phyloP scores from a whole-genome alignment of 2,113 vertebrate species.

The Eptesicus fuscus region DNA sequence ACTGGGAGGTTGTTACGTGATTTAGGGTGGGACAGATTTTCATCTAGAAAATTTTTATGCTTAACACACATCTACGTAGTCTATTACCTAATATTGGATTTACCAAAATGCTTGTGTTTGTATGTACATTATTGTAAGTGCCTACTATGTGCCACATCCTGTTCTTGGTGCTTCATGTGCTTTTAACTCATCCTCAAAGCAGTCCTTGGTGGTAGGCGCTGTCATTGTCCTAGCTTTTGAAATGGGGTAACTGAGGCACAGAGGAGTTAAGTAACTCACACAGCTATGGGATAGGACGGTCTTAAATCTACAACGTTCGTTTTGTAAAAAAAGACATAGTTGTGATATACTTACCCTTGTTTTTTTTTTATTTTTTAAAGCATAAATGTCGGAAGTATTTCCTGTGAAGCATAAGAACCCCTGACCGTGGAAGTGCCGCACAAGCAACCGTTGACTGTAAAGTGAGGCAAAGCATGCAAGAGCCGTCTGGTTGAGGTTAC shows the following conservation, averaged over 20 bases:
- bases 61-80: not conserved
- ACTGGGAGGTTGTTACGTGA: not conserved
- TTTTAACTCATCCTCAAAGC: not conserved
- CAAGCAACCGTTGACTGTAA: slow-evolving; percentile 45
- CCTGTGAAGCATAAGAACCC: slow-evolving; percentile 62
- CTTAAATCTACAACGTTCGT: not conserved
- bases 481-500: slow-evolving; percentile 65
- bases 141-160: not conserved
- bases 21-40: not conserved
- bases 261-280: not conserved
- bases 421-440: slow-evolving; percentile 52
- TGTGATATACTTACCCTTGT: slow-evolving; percentile 52
- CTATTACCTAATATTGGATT: not conserved
- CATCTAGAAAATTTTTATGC: not conserved
- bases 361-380: slow-evolving; percentile 76
- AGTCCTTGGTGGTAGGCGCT: not conserved
- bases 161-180: not conserved
- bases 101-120: not conserved
- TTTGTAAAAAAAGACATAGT: slow-evolving; percentile 21
- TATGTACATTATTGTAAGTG: not conserved
- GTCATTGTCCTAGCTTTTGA: slow-evolving; percentile 2
- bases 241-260: not conserved
- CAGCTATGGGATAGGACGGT: not conserved
- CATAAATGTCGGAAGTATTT: slow-evolving; percentile 65
- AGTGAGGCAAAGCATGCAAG: slow-evolving; percentile 74